Evolutionary conservation across 2,113 vertebrate genomes (phyloP), one percentile per base, ranked within the genome.

Genomic region (Hucho hucho): DNA sequence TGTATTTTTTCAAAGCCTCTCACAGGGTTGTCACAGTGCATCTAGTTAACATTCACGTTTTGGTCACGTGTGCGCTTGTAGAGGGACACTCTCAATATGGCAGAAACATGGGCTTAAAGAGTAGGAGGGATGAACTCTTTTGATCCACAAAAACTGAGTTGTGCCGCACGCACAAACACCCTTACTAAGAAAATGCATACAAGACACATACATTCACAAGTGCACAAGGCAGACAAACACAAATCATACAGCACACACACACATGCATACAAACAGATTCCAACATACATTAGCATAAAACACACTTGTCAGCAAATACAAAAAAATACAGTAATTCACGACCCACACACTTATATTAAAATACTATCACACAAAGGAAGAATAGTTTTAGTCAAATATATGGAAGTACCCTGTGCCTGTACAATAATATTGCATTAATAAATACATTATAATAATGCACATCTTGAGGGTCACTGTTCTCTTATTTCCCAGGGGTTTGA

Each of bases 81-180:
- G 81, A 83, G 81, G 80, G 69, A 80, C 86, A 73, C 65, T 85
- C 83, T 37, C 37, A 43, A 43, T 43, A 43, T 43, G 85, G 83
- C 79, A 88, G 81, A 84, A 82, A 70, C 29, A 75, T 24, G 73
- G 84, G 80, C 81, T 79, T 76, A 83, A 82, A 88, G 80, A 76
- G 72, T 63, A 69, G 77, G 78, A 83, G 66, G 81, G 72, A 79
- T 75, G 73, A 83, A 66, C 6, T 76, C 61, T 65, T 64, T 82
- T 65, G 67, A 56, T 49, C 22, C 6, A 53, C 68, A 49, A 78
- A 80, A 84, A 77, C 82, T 79, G 77, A 86, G 70, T 78, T 29
- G 58, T 29, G 69, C 79, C 67, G 83, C 85, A 77, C 81, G 78
- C 74, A 74, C 68, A 84, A 80, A 82, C 80, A 49, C 20, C 47